Evolutionary conservation across 2,888 invertebrate genomes (phyloP), one percentile per base, ranked within the genome.

Genomic region (Xanthorhoe spadicearia): DNA sequence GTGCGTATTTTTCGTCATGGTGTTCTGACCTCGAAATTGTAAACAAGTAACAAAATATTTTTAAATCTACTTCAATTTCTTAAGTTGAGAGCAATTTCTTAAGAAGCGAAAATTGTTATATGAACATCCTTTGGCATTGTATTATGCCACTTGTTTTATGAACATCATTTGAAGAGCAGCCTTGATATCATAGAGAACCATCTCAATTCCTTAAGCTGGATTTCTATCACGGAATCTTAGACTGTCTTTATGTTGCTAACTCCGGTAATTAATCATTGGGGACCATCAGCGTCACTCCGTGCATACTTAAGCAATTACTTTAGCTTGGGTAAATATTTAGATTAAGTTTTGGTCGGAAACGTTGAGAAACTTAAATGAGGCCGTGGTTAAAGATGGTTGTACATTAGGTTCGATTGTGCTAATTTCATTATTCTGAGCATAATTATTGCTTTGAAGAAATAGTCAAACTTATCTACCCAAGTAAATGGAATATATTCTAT

Each of bases 251-350:
- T 59, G 61, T 61, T 61, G 43, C 50, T 54, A 66, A 68, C 62
- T 60, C 43, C 52, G 56, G 71, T 73, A 71, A 81, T 79, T 79
- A 79, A 80, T 80, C 76, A 76, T 68, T 57, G 67, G 51, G 51
- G 28, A 61, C 61, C 74, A 74, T 78, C 75, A 77, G 64, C 71
- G 73, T 73, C 76, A 74, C 75, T 71, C 72, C 67, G 66, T 72
- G 80, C 77, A 79, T 80, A 79, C 80, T 78, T 83, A 77, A 82
- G 78, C 81, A 84, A 85, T 87, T 83, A 83, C 83, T 83, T 83
- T 80, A 79, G 83, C 78, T 77, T 76, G 74, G 76, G 83, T 83
- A 82, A 85, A 86, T 86, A 85, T 86, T 85, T 82, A 82, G 77
- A 75, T 72, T 72, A 75, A 81, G 74, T 81, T 79, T 72, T 57